Evolutionary conservation across 1,140 invertebrate genomes (phyloP).

Genomic region (Drosophila sp.): DNA sequence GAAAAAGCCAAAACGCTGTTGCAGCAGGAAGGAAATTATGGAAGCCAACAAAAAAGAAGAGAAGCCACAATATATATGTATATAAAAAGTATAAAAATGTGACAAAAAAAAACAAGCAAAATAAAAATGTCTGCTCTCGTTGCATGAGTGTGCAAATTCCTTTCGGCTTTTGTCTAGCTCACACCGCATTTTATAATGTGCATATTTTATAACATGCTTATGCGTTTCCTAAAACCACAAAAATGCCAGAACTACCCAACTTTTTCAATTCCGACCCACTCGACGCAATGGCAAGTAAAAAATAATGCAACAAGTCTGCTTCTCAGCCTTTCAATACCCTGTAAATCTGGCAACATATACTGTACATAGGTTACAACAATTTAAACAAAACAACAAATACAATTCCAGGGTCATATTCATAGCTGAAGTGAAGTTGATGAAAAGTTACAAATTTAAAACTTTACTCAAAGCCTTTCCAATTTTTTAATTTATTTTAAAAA

Average conservation of each 20-base stretch:
- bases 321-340: slow-evolving; percentile 17
- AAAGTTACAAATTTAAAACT: too few species aligned
- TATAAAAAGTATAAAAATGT: background rate
- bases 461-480: too few species aligned
- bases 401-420: too few species aligned
- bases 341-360: too few species aligned
- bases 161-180: slow-evolving; percentile 77
- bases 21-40: slow-evolving; percentile 72
- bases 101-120: background rate
- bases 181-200: slow-evolving; percentile 73
- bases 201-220: slow-evolving; percentile 80
- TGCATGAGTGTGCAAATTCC: slow-evolving; percentile 73
- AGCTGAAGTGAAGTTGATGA: too few species aligned
- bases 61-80: slow-evolving; percentile 23
- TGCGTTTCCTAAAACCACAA: slow-evolving; percentile 55
- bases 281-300: slow-evolving; percentile 33
- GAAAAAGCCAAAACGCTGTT: slow-evolving; percentile 47
- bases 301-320: slow-evolving; percentile 73
- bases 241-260: slow-evolving; percentile 27
- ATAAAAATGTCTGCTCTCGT: slow-evolving; percentile 14
- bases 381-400: too few species aligned
- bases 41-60: slow-evolving; percentile 46
- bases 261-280: background rate
- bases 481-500: too few species aligned
- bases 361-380: too few species aligned